Conservation (phyloP, 2,113 vertebrate genomes). For the Pipa parva region DNA sequence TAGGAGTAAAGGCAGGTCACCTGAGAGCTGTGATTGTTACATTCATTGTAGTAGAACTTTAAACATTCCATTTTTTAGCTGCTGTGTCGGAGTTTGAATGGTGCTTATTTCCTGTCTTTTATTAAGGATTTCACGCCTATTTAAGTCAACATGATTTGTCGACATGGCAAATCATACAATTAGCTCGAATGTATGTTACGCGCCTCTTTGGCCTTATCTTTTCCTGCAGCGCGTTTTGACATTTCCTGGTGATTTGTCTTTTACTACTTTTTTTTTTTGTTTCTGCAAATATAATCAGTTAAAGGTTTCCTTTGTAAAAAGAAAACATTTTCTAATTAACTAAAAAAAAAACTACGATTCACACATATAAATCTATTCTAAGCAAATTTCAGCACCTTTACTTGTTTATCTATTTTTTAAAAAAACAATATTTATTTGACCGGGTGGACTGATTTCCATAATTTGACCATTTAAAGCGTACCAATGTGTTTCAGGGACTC, state of each 20-base stretch:
- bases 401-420: no score
- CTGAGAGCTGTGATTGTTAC: background rate
- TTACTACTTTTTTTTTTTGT: background rate
- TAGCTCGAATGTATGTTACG: conserved; percentile 22
- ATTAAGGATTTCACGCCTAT: conserved; percentile 8
- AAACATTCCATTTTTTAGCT: background rate
- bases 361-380: no score
- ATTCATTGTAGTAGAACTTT: background rate
- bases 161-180: conserved; percentile 10
- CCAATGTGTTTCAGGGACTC: no score
- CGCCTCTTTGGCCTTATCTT: conserved; percentile 23
- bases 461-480: no score
- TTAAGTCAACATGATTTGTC: background rate
- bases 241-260: conserved; percentile 29
- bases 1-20: background rate
- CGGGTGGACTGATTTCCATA: no score
- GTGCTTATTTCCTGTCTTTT: conserved; percentile 16
- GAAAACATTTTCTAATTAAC: background rate
- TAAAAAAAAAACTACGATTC: no score
- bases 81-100: background rate
- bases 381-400: no score
- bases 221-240: conserved; percentile 22
- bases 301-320: conserved; percentile 23
- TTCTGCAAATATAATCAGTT: conserved; percentile 9
- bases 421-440: no score